Evolutionary conservation across 2,113 vertebrate genomes (phyloP), one percentile per base, ranked within the genome.

Genomic region (Phyllopteryx taeniolatus): DNA sequence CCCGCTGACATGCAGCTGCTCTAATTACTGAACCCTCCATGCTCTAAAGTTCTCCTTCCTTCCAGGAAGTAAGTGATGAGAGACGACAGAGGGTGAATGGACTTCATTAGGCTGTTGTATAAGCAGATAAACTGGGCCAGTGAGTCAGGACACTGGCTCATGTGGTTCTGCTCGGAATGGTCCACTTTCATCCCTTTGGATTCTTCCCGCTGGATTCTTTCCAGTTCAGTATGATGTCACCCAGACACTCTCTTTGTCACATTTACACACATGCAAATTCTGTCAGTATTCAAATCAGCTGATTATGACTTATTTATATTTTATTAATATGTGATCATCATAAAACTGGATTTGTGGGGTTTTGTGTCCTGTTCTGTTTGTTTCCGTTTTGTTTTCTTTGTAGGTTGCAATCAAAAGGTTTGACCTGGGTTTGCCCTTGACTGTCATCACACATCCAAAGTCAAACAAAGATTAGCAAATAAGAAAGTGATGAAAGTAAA

Each of bases 81-180:
- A 76, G 85, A 73, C 22, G 65, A 67, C 66, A 46, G 53, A 66
- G 69, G 69, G 57, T 83, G 80, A 82, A 79, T 81, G 82, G 81
- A 74, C 82, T 72, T 66, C 17, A 39, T 53, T 65, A 74, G 78
- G 72, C 54, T 79, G 76, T 87, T 87, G 81, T 72, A 76, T 85
- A 86, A 86, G 78, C 53, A 72, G 31, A 80, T 74, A 74, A 88
- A 87, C 57, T 81, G 70, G 83, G 79, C 76, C 79, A 79, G 71
- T 84, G 83, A 90, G 85, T 84, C 75, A 79, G 86, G 77, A 84
- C 69, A 61, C 73, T 73, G 73, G 79, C 67, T 83, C 60, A 68
- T 76, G 68, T 62, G 77, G 72, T 66, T 73, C 76, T 75, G 67
- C 75, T 88, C 79, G 77, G 63, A 79, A 76, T 61, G 71, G 33